Conservation (phyloP, 2,113 vertebrate genomes). For the Isurus oxyrinchus region DNA sequence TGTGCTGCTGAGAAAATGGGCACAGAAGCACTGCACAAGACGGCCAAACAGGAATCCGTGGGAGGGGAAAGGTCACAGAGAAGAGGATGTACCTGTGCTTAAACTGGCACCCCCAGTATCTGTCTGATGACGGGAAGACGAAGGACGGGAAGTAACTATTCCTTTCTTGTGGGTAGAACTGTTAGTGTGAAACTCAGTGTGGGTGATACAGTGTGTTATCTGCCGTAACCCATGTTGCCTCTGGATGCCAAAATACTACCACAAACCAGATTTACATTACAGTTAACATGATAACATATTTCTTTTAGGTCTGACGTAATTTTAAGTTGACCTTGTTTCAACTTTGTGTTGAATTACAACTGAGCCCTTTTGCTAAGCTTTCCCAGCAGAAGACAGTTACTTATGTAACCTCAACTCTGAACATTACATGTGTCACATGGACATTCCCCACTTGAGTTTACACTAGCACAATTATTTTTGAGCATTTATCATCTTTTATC, state of each 20-base stretch:
- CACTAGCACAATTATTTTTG: neutral
- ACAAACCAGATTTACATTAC: conserved; percentile 32
- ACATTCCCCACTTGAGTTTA: neutral
- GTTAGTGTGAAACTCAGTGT: conserved; percentile 32
- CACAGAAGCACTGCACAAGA: neutral
- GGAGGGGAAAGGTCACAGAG: conserved; percentile 10
- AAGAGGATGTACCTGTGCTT: neutral
- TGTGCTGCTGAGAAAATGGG: neutral
- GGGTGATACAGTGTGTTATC: conserved; percentile 27
- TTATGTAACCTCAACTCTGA: neutral
- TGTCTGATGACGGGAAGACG: neutral
- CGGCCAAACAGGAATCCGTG: neutral
- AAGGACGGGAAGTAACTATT: conserved; percentile 22
- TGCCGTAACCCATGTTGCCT: conserved; percentile 33
- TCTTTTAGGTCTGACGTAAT: neutral
- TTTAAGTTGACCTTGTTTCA: conserved; percentile 21
- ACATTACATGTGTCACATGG: neutral
- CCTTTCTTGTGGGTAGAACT: conserved; percentile 35
- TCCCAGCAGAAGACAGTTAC: neutral
- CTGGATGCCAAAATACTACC: conserved; percentile 33
- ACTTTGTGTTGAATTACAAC: neutral
- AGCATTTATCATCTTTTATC: neutral
- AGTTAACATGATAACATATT: conserved; percentile 21
- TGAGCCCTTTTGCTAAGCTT: neutral
- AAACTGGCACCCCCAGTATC: neutral